phyloP scores from a whole-genome alignment of 1,140 invertebrate genomes.

The Platyscapa corneri region DNA sequence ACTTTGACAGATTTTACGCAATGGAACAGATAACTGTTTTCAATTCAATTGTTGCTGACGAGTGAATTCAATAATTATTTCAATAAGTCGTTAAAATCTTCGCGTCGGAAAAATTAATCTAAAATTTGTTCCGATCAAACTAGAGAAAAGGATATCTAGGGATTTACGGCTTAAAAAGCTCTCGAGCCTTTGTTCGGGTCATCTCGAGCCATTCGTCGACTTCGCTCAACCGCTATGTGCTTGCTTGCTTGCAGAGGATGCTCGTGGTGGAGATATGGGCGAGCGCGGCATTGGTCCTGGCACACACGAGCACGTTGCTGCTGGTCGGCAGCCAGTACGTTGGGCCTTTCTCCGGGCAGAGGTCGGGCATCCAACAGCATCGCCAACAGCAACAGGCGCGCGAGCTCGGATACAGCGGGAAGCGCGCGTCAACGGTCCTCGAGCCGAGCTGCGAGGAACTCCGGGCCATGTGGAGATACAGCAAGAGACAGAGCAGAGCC shows the following conservation, averaged over 20 bases:
- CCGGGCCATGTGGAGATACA: slow-evolving; percentile 93
- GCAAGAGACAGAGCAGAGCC: slow-evolving; percentile 89
- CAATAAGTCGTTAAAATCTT: too few relatives aligned
- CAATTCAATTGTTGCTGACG: too few relatives aligned
- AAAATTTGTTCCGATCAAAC: too few relatives aligned
- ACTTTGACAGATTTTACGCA: too few relatives aligned
- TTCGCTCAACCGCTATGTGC: too few relatives aligned
- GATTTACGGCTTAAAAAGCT: too few relatives aligned
- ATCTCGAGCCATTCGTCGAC: too few relatives aligned
- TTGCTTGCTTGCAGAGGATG: slow-evolving; percentile 64
- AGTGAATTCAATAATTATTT: too few relatives aligned
- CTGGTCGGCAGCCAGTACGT: slow-evolving; percentile 59
- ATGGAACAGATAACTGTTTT: too few relatives aligned
- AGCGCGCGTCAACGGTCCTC: slow-evolving; percentile 56
- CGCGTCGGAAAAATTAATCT: too few relatives aligned
- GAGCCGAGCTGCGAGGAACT: slow-evolving; percentile 91
- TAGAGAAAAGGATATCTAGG: too few relatives aligned
- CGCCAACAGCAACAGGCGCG: slow-evolving; percentile 20
- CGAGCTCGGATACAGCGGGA: slow-evolving; percentile 43
- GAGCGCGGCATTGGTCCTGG: slow-evolving; percentile 62
- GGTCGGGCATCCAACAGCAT: neutral
- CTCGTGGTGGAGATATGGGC: slow-evolving; percentile 64
- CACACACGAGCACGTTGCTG: slow-evolving; percentile 62
- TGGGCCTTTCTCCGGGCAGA: slow-evolving; percentile 57
- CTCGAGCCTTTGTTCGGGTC: too few relatives aligned